Percentiles rank a stretch among this genome's conserved stretches.
phyloP scores from a whole-genome alignment of 2,113 vertebrate genomes.

The Alosa alosa region DNA sequence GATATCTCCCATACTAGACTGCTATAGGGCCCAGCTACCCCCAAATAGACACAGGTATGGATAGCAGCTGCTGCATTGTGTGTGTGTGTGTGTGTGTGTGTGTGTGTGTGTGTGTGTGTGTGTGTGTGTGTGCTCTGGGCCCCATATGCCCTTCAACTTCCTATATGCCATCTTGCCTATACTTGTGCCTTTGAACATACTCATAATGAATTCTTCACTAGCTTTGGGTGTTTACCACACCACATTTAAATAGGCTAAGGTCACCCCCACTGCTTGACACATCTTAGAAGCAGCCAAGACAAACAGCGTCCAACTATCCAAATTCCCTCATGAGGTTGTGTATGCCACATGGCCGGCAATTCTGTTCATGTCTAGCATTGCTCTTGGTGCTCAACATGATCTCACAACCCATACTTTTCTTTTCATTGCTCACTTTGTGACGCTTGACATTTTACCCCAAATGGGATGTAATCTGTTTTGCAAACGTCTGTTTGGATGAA shows the following conservation, averaged over 20 bases:
- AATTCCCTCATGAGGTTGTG: not conserved
- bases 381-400: not conserved
- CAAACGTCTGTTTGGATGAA: too few relatives aligned
- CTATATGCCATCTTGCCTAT: not conserved
- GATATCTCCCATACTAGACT: too few relatives aligned
- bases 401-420: not conserved
- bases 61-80: not conserved
- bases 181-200: not conserved
- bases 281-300: not conserved
- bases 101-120: constrained; percentile 15
- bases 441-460: not conserved
- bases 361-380: not conserved
- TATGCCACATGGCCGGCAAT: too few relatives aligned
- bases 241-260: not conserved
- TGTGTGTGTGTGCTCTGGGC: constrained; percentile 21
- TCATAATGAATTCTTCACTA: too few relatives aligned
- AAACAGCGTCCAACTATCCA: not conserved
- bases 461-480: not conserved
- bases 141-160: constrained; percentile 10
- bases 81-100: constrained; percentile 25
- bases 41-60: too few relatives aligned
- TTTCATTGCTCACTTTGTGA: not conserved
- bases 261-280: not conserved
- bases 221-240: too few relatives aligned
- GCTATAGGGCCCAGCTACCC: too few relatives aligned